Evolutionary conservation across 1,140 invertebrate species (phyloP).

Genomic region (Calephelis virginiensis): DNA sequence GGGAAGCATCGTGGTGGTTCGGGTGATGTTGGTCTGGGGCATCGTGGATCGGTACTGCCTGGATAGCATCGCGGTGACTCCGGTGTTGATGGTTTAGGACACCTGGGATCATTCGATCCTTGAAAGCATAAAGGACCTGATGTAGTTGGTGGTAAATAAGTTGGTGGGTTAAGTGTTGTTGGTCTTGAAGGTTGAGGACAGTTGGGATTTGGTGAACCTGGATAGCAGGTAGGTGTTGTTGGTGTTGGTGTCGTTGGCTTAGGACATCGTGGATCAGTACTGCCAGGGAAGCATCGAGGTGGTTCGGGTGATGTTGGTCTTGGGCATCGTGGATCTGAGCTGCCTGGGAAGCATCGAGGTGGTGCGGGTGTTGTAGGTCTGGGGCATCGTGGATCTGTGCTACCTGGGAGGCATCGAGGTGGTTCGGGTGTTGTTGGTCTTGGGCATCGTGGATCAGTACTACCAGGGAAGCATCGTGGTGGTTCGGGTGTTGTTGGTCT

Average conservation of each 20-base stretch:
- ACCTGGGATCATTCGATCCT: slow-evolving; percentile 62
- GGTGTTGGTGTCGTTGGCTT: slow-evolving; percentile 32
- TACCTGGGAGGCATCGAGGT: background rate
- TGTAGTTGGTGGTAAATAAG: slow-evolving; percentile 36
- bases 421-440: slow-evolving; percentile 30
- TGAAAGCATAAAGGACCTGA: slow-evolving; percentile 52
- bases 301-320: too few species aligned
- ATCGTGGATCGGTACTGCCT: slow-evolving; percentile 38
- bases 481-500: too few species aligned
- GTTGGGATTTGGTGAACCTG: slow-evolving; percentile 57
- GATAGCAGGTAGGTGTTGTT: slow-evolving; percentile 40
- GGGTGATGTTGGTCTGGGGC: slow-evolving; percentile 39
- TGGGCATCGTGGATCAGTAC: too few species aligned
- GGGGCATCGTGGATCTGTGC: too few species aligned
- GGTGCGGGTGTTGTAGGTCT: slow-evolving; percentile 30
- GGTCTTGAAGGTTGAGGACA: slow-evolving; percentile 48
- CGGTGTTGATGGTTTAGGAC: slow-evolving; percentile 49
- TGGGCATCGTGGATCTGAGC: slow-evolving; percentile 52
- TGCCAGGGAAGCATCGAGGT: too few species aligned
- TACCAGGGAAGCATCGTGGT: too few species aligned
- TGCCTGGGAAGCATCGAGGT: slow-evolving; percentile 35
- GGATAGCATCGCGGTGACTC: slow-evolving; percentile 55
- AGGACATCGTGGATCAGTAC: too few species aligned
- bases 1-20: slow-evolving; percentile 56
- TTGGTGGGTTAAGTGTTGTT: slow-evolving; percentile 43